Percentiles rank a stretch among this genome's conserved stretches.
Conservation (phyloP, 2,888 invertebrate species). For the Melieria omissa region DNA sequence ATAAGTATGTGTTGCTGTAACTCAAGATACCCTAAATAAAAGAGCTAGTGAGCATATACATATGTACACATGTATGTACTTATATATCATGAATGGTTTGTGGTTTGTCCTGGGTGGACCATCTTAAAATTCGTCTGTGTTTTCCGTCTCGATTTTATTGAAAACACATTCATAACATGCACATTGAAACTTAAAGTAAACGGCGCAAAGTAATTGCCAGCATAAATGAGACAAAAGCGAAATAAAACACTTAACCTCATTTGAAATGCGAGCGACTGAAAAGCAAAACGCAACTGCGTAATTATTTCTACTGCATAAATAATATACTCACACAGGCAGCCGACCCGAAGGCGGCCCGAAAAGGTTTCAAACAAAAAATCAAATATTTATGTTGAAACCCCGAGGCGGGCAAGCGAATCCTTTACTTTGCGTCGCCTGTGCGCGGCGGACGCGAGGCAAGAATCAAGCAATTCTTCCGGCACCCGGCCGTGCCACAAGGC, state of each 20-base stretch:
- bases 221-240: slow-evolving; percentile 2
- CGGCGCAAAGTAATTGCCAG: slow-evolving; percentile 8
- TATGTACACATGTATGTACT: no score
- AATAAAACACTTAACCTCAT: background rate
- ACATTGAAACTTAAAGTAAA: background rate
- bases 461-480: background rate
- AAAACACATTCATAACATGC: no score
- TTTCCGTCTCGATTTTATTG: no score
- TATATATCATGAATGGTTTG: no score
- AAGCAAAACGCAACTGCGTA: slow-evolving; percentile 40
- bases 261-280: background rate
- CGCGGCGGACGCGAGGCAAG: background rate
- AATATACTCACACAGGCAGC: slow-evolving; percentile 48
- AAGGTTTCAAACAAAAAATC: slow-evolving; percentile 11
- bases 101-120: no score
- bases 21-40: no score
- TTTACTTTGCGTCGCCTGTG: slow-evolving; percentile 1
- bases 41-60: no score
- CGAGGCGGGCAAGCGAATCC: slow-evolving; percentile 24
- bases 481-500: background rate
- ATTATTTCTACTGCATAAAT: slow-evolving; percentile 58
- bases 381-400: slow-evolving; percentile 32
- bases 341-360: background rate
- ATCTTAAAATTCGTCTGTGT: no score
- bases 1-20: no score